phyloP scores from a whole-genome alignment of 2,888 invertebrate species.

The Branchinecta sandiegonensis region DNA sequence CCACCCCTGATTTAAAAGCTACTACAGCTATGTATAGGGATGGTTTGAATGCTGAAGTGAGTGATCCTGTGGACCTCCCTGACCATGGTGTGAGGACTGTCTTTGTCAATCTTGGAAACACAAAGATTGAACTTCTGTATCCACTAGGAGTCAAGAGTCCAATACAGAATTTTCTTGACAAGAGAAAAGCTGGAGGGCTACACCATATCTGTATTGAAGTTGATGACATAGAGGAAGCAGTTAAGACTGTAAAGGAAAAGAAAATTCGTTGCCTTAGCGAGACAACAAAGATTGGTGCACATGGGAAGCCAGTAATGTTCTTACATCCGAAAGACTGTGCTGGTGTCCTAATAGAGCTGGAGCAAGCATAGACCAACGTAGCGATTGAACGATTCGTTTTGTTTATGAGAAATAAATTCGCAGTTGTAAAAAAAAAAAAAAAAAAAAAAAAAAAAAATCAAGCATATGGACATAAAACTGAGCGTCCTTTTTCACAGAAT shows the following conservation, averaged over 20 bases:
- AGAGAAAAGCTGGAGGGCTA: slow-evolving; percentile 44
- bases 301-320: slow-evolving; percentile 47
- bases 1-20: slow-evolving; percentile 40
- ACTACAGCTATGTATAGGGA: slow-evolving; percentile 40
- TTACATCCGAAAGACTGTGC: slow-evolving; percentile 47
- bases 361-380: slow-evolving; percentile 35
- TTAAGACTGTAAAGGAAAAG: slow-evolving; percentile 37
- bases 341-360: slow-evolving; percentile 44
- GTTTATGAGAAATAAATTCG: no score
- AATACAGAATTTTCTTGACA: slow-evolving; percentile 42
- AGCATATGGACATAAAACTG: no score
- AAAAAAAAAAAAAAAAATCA: no score
- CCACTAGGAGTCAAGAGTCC: slow-evolving; percentile 44
- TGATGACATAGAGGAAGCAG: slow-evolving; percentile 40
- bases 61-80: slow-evolving; percentile 34
- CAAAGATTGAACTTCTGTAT: slow-evolving; percentile 44
- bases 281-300: slow-evolving; percentile 43
- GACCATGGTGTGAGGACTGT: slow-evolving; percentile 46
- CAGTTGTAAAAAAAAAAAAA: no score
- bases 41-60: slow-evolving; percentile 41
- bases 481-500: no score
- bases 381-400: background rate
- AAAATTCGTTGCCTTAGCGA: slow-evolving; percentile 40
- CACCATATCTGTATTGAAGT: slow-evolving; percentile 47
- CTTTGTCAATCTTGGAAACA: slow-evolving; percentile 44